These are phyloP conservation scores for Agonopterix alstromeriana DNA, from an alignment of 2,888 invertebrate species.

Conservation along the genomic window DNA sequence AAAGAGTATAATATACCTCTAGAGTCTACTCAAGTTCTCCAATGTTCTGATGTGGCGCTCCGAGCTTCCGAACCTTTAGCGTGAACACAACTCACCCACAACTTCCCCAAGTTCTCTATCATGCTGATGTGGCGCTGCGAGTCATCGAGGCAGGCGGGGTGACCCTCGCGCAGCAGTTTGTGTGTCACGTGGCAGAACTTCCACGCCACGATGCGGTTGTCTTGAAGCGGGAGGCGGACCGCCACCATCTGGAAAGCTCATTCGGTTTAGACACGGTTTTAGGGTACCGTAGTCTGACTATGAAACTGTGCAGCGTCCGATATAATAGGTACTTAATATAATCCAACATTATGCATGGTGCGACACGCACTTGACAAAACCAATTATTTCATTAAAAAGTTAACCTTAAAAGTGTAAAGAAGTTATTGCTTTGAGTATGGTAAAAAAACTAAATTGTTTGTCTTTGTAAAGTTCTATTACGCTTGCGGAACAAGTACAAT, in stretches of 20 bases:
- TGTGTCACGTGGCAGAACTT: slow-evolving; percentile 99
- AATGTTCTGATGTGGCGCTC: slow-evolving; percentile 86
- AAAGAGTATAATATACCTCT: no score
- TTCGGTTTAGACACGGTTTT: background rate
- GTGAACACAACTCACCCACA: slow-evolving; percentile 82
- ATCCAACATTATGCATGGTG: no score
- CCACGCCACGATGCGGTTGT: slow-evolving; percentile 98
- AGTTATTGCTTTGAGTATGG: no score
- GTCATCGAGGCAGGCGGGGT: slow-evolving; percentile 89
- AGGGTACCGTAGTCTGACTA: no score
- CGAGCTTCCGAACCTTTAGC: slow-evolving; percentile 84
- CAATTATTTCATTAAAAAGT: no score
- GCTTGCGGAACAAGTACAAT: no score
- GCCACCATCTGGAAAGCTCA: slow-evolving; percentile 58
- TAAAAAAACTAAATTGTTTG: no score
- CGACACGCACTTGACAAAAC: no score
- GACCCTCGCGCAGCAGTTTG: slow-evolving; percentile 96
- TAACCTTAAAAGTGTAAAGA: no score
- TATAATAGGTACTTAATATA: no score
- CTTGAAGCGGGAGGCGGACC: slow-evolving; percentile 86
- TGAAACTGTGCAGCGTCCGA: background rate
- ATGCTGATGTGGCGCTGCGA: slow-evolving; percentile 88
- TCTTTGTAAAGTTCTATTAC: no score
- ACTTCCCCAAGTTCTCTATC: slow-evolving; percentile 91
- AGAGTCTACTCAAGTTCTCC: slow-evolving; percentile 81